These are phyloP conservation scores for Eupithecia centaureata DNA, from an alignment of 2,888 invertebrate species.

Conservation along the genomic window DNA sequence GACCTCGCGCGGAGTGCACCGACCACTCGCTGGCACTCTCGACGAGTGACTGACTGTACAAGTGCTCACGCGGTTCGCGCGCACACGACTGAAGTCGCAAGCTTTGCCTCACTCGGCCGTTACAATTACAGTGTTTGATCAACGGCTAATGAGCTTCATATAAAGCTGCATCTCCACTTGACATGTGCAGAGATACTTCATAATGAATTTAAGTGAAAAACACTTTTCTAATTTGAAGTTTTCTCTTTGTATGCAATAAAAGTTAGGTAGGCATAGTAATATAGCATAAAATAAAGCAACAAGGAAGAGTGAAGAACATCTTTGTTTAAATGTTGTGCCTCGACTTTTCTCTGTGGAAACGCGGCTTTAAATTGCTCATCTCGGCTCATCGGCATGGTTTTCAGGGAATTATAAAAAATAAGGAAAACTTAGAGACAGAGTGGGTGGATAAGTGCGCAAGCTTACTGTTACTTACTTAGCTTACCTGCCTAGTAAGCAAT, in stretches of 20 bases:
- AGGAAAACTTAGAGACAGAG: background rate
- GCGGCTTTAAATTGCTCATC: background rate
- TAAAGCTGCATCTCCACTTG: background rate
- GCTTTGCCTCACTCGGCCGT: constrained; percentile 22
- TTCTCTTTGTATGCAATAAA: background rate
- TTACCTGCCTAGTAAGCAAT: background rate
- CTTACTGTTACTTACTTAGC: too few species aligned
- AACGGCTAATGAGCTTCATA: constrained; percentile 10
- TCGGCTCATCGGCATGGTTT: background rate
- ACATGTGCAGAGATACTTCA: background rate
- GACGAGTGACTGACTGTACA: constrained; percentile 63
- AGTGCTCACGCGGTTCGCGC: constrained; percentile 36
- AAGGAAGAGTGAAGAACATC: too few species aligned
- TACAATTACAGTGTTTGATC: constrained; percentile 18
- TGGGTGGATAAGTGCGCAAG: constrained; percentile 3
- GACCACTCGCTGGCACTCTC: constrained; percentile 44
- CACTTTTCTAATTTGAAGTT: background rate
- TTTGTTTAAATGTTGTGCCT: background rate
- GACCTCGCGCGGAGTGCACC: constrained; percentile 55
- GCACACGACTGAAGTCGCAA: constrained; percentile 37
- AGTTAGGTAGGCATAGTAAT: too few species aligned
- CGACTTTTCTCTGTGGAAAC: background rate
- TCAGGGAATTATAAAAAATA: background rate
- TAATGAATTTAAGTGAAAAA: background rate
- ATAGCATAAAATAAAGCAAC: too few species aligned